Evolutionary conservation across 64 coral and sea anemone genomes (phyloP).

Genomic region (Montipora foliosa): DNA sequence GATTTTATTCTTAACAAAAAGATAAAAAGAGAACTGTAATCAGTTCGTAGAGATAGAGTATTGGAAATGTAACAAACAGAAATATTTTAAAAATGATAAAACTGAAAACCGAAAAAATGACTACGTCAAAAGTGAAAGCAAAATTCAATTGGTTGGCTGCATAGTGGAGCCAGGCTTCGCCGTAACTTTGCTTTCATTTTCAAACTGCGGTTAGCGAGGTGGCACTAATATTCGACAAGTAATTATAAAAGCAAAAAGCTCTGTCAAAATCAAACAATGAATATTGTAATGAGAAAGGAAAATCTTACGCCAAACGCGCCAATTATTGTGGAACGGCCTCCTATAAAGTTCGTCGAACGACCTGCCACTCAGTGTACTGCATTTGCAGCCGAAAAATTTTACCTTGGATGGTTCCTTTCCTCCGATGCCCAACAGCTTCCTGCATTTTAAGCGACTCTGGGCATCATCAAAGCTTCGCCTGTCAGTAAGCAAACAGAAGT

Average conservation of each 20-base stretch:
- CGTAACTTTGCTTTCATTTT: not conserved
- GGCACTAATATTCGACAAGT: conserved; percentile 37
- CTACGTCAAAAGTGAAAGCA: too few species aligned
- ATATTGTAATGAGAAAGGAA: conserved; percentile 34
- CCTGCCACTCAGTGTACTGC: not conserved
- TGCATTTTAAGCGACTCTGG: conserved; percentile 94
- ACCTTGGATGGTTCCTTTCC: conserved; percentile 97
- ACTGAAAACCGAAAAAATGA: too few species aligned
- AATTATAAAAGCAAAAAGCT: conserved; percentile 30
- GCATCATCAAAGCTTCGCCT: conserved; percentile 99
- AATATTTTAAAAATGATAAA: not conserved
- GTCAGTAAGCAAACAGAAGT: conserved; percentile 9
- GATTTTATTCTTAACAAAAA: not conserved
- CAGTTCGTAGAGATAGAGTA: not conserved
- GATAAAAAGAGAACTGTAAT: not conserved
- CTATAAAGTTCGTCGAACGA: not conserved
- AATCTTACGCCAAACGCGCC: conserved; percentile 4
- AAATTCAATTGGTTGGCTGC: too few species aligned
- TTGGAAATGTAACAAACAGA: not conserved
- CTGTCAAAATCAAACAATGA: conserved; percentile 49
- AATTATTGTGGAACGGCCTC: not conserved
- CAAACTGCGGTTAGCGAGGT: not conserved
- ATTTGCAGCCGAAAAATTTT: not conserved
- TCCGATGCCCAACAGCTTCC: conserved; percentile 93
- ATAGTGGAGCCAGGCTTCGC: not conserved